These are phyloP conservation scores for Beris morrisii DNA, from an alignment of 2,888 invertebrate genomes.

Conservation along the genomic window DNA sequence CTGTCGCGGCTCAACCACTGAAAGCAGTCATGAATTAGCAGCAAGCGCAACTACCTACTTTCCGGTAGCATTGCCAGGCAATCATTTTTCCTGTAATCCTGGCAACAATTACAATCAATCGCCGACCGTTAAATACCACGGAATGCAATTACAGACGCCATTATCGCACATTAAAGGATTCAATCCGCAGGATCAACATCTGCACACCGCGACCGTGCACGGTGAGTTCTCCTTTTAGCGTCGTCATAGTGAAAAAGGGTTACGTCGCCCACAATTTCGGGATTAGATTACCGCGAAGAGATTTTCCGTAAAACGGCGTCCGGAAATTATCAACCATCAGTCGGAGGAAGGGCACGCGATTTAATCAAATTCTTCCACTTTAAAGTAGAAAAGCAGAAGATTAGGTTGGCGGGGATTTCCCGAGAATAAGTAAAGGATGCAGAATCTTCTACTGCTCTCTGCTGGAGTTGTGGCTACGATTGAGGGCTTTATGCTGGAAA, in stretches of 20 bases:
- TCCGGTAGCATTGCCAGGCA: constrained; percentile 45
- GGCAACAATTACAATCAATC: constrained; percentile 35
- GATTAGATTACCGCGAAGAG: too few relatives aligned
- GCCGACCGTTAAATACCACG: constrained; percentile 55
- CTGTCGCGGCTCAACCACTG: constrained; percentile 31
- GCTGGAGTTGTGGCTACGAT: background rate
- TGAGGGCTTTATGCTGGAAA: constrained; percentile 1
- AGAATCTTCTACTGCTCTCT: background rate
- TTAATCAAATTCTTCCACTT: too few relatives aligned
- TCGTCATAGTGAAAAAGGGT: too few relatives aligned
- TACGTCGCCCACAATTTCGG: too few relatives aligned
- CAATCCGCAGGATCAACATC: constrained; percentile 48
- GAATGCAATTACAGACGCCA: constrained; percentile 49
- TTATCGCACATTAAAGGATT: constrained; percentile 29
- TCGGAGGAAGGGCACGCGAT: too few relatives aligned
- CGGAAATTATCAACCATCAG: too few relatives aligned
- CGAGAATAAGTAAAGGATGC: too few relatives aligned
- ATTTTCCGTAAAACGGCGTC: too few relatives aligned
- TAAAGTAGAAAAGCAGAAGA: too few relatives aligned
- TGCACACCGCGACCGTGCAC: constrained; percentile 55
- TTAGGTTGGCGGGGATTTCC: too few relatives aligned
- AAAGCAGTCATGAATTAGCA: constrained; percentile 23
- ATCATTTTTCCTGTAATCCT: constrained; percentile 31
- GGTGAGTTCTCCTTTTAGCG: constrained; percentile 46
- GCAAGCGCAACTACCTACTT: constrained; percentile 50